Evolutionary conservation across 2,797 vertebrate genomes (phyloP), one percentile per base, ranked within the genome.

Genomic region (Anguilla obscura): DNA sequence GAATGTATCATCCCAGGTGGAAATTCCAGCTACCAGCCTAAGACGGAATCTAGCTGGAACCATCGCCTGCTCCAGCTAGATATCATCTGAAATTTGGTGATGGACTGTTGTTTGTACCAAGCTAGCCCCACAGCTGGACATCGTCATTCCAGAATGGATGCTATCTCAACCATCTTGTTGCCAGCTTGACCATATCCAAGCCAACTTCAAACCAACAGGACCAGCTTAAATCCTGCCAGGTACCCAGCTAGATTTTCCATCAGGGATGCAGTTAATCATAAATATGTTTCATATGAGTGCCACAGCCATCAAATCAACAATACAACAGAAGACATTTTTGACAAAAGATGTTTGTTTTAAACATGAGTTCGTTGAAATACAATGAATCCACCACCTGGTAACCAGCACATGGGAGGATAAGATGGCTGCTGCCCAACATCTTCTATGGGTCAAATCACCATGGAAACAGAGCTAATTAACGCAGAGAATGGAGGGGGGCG

Each of bases 401-500:
- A n/a, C 82, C 21, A 54, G 52, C n/a, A 30, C 27, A 56, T 27
- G 84, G 30, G 10, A 56, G 52, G 27, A 30, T 85, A 85, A 63
- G 60, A 52, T 52, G 50, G 52, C 60, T 30, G 52, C 54, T 85
- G 12, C 7, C 56, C 84, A 40, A 56, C 84, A 36, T 10, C 84
- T 58, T 16, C 33, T 36, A 36, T 6, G 18, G 84, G 52, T 27
- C 50, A 36, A 85, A 52, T 85, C 54, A 27, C 54, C 84, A 85
- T 50, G 24, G 30, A 85, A 33, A 36, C 54, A 8, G 30, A 85
- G 30, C 54, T 85, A 85, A 85, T 85, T 33, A 60, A 58, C 84
- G 45, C 54, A 85, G 33, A 63, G 56, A 33, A 36, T 7, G 82
- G 45, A 54, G 82, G 50, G 45, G 40, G 36, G 82, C n/a, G 33